Evolutionary conservation across 92 coral and sea anemone species (phyloP), one percentile per base, ranked within the genome.

Genomic region (Epizoanthus scotinus): DNA sequence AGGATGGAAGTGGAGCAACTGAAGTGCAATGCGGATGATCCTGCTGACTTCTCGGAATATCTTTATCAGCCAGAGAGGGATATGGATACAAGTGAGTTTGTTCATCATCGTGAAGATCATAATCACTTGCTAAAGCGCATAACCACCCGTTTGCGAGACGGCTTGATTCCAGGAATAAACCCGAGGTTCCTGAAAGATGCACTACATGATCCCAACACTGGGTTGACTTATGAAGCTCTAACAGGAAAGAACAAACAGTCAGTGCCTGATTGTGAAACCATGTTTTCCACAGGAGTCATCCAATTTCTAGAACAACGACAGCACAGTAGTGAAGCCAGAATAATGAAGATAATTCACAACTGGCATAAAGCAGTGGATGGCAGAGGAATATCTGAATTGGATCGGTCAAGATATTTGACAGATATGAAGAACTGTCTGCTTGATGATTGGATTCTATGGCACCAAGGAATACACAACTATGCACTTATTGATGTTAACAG

Each of bases 181-280:
- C 59, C 86, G 47, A 70, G 31, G 22, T 70, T 68, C 61, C 71
- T 89, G 2, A 70, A 78, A 61, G 85, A 80, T 55, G 92, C 95
- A 6, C 28, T 86, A 36, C 87, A 86, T 81, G 91, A 91, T 63
- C 87, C 96, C 14, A 27, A 53, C 10, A 89, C 93, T 53, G 93
- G 93, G 0, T 81, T 91, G 28, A 91, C 89, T 53, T 91, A 91
- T 84, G 93, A 89, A 53, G 91, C 96, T 5, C 86, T 89, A n/a
- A 87, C 97, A 19, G 97, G 97, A 5, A 72, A 89, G 89, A 89
- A 86, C 80, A 89, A 91, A 61, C 89, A 91, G 62, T 91, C 96
- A 28, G 96, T 89, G 6, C 96, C 89, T 1, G 91, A 91, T 58
- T 91, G 96, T 60, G 91, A 90, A 77, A 50, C 77, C 24, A 15